phyloP scores from a whole-genome alignment of 2,888 invertebrate species.

The Nymphalis urticae region DNA sequence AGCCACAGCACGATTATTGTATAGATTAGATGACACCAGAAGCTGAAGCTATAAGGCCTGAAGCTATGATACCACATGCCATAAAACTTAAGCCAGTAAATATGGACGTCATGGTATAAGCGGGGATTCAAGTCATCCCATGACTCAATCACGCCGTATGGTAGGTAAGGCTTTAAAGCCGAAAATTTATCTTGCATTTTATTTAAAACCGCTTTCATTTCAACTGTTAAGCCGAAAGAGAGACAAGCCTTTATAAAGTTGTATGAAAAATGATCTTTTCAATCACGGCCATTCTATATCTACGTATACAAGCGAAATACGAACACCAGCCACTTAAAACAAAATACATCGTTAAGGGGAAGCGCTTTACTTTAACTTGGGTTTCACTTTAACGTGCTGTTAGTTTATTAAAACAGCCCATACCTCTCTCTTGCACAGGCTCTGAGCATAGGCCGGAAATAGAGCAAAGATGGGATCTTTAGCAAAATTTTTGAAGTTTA shows the following conservation, averaged over 20 bases:
- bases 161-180: slow-evolving; percentile 52
- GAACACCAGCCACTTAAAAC: slow-evolving; percentile 53
- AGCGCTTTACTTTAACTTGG: slow-evolving; percentile 38
- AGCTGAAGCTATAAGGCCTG: slow-evolving; percentile 53
- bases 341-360: slow-evolving; percentile 62
- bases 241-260: slow-evolving; percentile 26
- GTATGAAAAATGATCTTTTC: background rate
- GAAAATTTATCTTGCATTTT: slow-evolving; percentile 54
- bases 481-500: too few species aligned
- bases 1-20: slow-evolving; percentile 65
- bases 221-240: slow-evolving; percentile 36
- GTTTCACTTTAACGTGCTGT: too few species aligned
- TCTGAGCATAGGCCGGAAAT: too few species aligned
- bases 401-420: too few species aligned
- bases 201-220: slow-evolving; percentile 54
- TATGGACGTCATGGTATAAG: slow-evolving; percentile 71
- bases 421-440: too few species aligned
- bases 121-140: slow-evolving; percentile 70
- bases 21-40: slow-evolving; percentile 67
- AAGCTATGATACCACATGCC: slow-evolving; percentile 74
- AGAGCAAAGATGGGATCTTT: too few species aligned
- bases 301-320: slow-evolving; percentile 52
- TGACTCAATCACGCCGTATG: slow-evolving; percentile 66
- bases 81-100: slow-evolving; percentile 77
- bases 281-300: slow-evolving; percentile 42